These are phyloP conservation scores for Novumbra hubbsi DNA, from an alignment of 2,797 vertebrate species.

Conservation along the genomic window DNA sequence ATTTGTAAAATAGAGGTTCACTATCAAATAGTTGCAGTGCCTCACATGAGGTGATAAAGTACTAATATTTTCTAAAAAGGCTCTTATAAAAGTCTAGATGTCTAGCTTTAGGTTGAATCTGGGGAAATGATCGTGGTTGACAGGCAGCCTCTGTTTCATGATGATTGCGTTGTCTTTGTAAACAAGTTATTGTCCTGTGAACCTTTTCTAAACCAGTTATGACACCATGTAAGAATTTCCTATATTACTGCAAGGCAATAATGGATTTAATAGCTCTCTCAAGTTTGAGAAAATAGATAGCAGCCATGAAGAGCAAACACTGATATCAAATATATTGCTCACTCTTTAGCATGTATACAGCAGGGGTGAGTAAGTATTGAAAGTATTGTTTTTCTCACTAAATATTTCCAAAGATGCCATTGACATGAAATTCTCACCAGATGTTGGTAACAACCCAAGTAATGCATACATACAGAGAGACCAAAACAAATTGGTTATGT, in stretches of 20 bases:
- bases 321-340: too few relatives aligned
- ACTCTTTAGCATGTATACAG: too few relatives aligned
- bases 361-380: too few relatives aligned
- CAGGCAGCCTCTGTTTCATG: background rate
- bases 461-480: too few relatives aligned
- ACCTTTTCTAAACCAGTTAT: too few relatives aligned
- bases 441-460: too few relatives aligned
- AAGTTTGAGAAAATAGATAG: too few relatives aligned
- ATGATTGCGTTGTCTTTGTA: background rate
- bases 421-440: too few relatives aligned
- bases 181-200: background rate
- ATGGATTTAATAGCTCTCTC: background rate
- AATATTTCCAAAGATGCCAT: too few relatives aligned
- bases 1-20: background rate
- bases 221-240: background rate
- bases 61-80: background rate
- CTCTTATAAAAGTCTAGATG: background rate
- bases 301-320: too few relatives aligned
- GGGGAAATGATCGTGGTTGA: background rate
- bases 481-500: too few relatives aligned
- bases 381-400: too few relatives aligned
- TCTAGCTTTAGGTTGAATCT: background rate
- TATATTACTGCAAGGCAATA: background rate
- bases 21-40: background rate
- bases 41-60: background rate